Evolutionary conservation across 2,113 vertebrate genomes (phyloP).

Genomic region (Phalacrocorax brasilianus): DNA sequence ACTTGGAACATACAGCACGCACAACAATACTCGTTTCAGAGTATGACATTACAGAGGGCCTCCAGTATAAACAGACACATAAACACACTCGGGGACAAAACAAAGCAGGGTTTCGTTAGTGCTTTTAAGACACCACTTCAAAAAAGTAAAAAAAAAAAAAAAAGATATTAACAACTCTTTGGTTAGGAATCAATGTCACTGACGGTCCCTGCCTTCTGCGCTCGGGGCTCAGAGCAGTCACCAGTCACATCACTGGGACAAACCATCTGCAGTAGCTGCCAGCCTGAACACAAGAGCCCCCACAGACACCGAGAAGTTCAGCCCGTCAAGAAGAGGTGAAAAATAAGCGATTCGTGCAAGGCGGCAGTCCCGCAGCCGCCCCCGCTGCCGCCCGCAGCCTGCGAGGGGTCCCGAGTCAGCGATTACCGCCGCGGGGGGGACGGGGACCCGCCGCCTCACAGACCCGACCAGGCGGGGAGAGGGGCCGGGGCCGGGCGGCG

Average conservation of each 20-base stretch:
- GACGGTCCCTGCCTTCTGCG: background rate
- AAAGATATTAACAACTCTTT: background rate
- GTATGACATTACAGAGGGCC: background rate
- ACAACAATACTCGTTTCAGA: background rate
- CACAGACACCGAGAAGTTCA: background rate
- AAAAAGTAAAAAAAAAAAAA: background rate
- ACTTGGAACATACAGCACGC: background rate
- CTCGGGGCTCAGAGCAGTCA: background rate
- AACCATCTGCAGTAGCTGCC: background rate
- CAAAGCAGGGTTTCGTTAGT: background rate
- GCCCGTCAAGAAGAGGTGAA: background rate
- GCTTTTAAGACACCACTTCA: background rate
- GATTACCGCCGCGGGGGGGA: background rate
- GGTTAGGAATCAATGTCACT: background rate
- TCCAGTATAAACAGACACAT: background rate
- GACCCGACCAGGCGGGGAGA: background rate
- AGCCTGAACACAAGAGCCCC: background rate
- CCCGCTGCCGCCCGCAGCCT: background rate
- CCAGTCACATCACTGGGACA: background rate
- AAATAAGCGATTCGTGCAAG: background rate
- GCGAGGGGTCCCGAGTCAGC: background rate
- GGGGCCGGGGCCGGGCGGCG: background rate
- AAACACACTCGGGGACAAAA: background rate
- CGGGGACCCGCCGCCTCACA: background rate
- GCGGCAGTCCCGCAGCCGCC: background rate